Base-by-base conservation (phyloP, 2,797 vertebrate species). In the Lycodopsis pacificus region DNA sequence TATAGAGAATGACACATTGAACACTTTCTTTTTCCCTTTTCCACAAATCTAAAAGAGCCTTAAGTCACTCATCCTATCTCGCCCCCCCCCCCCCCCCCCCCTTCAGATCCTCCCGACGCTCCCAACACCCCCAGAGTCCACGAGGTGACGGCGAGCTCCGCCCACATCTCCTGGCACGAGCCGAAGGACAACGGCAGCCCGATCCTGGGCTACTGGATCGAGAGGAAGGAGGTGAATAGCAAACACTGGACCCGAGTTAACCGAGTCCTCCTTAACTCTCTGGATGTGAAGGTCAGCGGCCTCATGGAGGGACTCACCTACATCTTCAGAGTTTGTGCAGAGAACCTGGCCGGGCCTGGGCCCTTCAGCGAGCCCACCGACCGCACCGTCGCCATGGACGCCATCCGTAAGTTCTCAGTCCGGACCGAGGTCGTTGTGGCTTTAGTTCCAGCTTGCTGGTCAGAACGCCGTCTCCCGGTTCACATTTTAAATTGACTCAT, bases 171-270 rank as follows among this genome's bases (percentile, higher is more conserved):
- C 83, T 99, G 98, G 98, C 97, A 99, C 38, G 98, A 99, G 87
- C 98, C 98, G 6, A 99, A 99, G 88, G 98, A 99, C 87, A 99
- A 99, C 1, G 98, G 98, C 77, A 99, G 98, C 84, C 98, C 98
- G 0, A 99, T 99, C 91, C 91, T 98, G 86, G 98, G 98, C 65
- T 99, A 99, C 86, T 99, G 98, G 98, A 96, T 99, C 72, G 98
- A 99, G 94, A 98, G 96, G 89, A 98, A 98, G 91, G 98, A 99
- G 91, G 97, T 99, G 79, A 99, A 97, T 82, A 98, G 98, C 88
- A 98, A 98, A 89, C 96, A 99, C 62, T 99, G 98, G 98, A 97
- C 97, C 85, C 94, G 98, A 30, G 97, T 99, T 64, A 99, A 99
- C 91, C 95, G 94, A 27, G 95, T 76, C 64, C 96, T 96, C 72